A percentile compares a stretch with the other conserved stretches of the same genome.
Conservation (phyloP, 1,140 invertebrate genomes). For the Bombus impatiens region DNA sequence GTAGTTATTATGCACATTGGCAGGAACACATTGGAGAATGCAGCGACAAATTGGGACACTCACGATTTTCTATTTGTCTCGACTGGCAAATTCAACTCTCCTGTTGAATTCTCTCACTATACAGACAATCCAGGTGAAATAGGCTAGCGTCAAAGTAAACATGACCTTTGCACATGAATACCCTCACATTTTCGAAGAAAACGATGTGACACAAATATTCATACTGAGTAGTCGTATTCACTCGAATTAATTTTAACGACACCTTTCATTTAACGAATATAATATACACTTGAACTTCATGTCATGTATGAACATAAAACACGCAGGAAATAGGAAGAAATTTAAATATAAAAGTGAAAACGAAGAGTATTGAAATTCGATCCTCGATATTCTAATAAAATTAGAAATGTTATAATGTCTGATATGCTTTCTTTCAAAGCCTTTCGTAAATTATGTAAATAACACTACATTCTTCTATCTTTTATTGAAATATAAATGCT, state of each 20-base stretch:
- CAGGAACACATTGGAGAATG: background rate
- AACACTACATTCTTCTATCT: too few species aligned
- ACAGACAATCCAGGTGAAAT: background rate
- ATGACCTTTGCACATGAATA: background rate
- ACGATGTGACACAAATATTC: background rate
- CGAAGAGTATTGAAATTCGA: too few species aligned
- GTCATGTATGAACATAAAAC: background rate
- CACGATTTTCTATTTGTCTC: background rate
- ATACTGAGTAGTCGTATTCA: background rate
- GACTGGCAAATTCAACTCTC: slow-evolving; percentile 1
- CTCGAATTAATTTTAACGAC: background rate
- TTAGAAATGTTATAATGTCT: too few species aligned
- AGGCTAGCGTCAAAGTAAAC: slow-evolving; percentile 21
- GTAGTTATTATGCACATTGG: background rate
- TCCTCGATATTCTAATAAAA: too few species aligned
- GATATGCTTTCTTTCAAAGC: too few species aligned
- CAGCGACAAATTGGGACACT: background rate
- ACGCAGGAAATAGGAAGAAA: background rate
- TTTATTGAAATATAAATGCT: too few species aligned
- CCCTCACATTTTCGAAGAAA: background rate
- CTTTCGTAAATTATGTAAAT: too few species aligned
- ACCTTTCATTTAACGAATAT: background rate
- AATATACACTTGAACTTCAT: background rate
- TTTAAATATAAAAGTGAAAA: background rate
- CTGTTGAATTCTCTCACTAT: slow-evolving; percentile 26